Evolutionary conservation across 2,888 invertebrate genomes (phyloP).

Genomic region (Lasioglossum pauxillum): DNA sequence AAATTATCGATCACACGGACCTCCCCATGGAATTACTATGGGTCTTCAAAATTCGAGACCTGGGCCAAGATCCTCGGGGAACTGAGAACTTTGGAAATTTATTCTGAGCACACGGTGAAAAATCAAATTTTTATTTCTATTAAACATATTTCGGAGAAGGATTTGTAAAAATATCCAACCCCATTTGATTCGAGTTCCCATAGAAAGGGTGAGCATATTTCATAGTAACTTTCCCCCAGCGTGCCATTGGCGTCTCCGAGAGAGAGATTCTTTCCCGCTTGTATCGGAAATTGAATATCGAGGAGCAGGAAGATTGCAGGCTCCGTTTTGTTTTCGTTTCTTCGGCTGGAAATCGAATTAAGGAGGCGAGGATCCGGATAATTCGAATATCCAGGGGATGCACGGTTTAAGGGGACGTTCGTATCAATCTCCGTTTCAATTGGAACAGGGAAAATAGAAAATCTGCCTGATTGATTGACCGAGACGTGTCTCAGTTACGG

Average conservation of each 20-base stretch:
- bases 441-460: slow-evolving; percentile 32
- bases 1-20: not conserved
- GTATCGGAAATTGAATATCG: slow-evolving; percentile 53
- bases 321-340: slow-evolving; percentile 48
- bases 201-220: slow-evolving; percentile 70
- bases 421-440: slow-evolving; percentile 61
- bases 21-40: not conserved
- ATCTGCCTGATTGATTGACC: not conserved
- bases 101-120: not conserved
- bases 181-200: slow-evolving; percentile 4
- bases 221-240: slow-evolving; percentile 75
- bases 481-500: not conserved
- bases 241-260: slow-evolving; percentile 71
- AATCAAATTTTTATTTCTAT: not conserved
- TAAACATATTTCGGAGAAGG: not conserved
- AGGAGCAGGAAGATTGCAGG: slow-evolving; percentile 55
- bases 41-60: not conserved
- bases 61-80: not conserved
- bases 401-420: slow-evolving; percentile 55
- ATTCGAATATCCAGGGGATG: slow-evolving; percentile 56
- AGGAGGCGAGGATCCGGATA: slow-evolving; percentile 55
- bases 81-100: not conserved
- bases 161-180: not conserved
- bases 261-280: slow-evolving; percentile 48
- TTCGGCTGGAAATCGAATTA: slow-evolving; percentile 69